Evolutionary conservation across 2,113 vertebrate species (phyloP), one percentile per base, ranked within the genome.

Genomic region (Aegypius monachus): DNA sequence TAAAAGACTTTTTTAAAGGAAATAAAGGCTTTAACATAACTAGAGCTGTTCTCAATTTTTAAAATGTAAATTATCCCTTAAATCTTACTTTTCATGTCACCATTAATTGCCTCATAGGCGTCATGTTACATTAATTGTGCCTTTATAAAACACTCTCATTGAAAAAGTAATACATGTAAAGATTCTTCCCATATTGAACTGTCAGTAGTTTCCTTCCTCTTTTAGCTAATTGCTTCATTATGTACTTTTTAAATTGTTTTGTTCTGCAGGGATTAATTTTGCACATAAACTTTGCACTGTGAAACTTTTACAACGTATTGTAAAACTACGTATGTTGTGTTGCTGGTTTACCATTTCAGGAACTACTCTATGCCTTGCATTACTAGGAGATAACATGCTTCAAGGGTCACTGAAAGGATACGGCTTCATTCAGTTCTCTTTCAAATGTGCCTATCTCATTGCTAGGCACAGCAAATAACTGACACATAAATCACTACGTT

Each of bases 251-350:
- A 11, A 95, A 97, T 90, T 87, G 93, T 87, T 97, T 94, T 96
- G 90, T 96, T 97, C 96, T 96, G 86, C 63, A 40, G 94, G 96
- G 94, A 97, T 97, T 98, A 94, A 97, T 98, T 97, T 88, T 96
- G 88, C 52, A 77, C 7, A 47, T 95, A 90, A 40, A 40, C 40
- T 40, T 40, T 11, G 40, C 40, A 40, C 92, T 23, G 18, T 82
- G 93, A 94, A 97, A 96, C 77, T 94, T 96, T 93, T 82, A 92
- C 63, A 88, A 56, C 2, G 9, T 21, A 42, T 58, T 91, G 53
- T 93, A 90, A 87, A 96, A 62, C 34, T 25, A 27, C 0, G 5
- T 79, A 40, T 56, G 48, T 75, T 62, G 85, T 23, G 81, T 50
- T 94, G 61, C 80, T 88, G 89, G 45, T 88, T 68, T 42, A 59